Conservation (phyloP, 2,113 vertebrate species). For the Apaloderma vittatum region DNA sequence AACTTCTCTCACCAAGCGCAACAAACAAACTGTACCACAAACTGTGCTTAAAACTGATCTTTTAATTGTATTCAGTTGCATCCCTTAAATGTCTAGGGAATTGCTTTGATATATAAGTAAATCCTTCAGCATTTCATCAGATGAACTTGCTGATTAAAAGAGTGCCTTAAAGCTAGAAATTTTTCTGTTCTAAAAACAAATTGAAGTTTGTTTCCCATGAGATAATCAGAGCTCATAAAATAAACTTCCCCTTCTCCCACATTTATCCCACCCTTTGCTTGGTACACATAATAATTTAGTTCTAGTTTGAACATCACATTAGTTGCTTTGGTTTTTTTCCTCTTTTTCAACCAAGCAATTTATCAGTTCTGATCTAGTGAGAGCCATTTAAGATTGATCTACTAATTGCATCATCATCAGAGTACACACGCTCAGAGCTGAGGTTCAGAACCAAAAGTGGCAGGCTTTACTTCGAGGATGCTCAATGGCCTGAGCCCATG, state of each 20-base stretch:
- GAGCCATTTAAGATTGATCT: not conserved
- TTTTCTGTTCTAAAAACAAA: slow-evolving; percentile 52
- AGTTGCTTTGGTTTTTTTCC: not conserved
- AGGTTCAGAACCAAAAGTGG: not conserved
- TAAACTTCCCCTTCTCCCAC: not conserved
- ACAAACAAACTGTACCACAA: slow-evolving; percentile 26
- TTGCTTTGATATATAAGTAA: slow-evolving; percentile 68
- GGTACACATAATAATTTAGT: not conserved
- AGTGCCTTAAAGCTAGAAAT: slow-evolving; percentile 49
- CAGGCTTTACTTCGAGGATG: not conserved
- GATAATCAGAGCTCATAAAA: slow-evolving; percentile 40
- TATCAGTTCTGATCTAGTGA: not conserved
- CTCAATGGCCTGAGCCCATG: not conserved
- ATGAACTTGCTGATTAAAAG: slow-evolving; percentile 68
- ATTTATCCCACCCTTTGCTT: not conserved
- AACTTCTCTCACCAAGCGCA: slow-evolving; percentile 6
- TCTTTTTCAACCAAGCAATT: not conserved
- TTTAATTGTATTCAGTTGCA: slow-evolving; percentile 70
- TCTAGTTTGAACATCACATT: not conserved
- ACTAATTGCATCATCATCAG: not conserved
- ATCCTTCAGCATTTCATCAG: slow-evolving; percentile 68
- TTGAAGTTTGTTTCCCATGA: slow-evolving; percentile 21
- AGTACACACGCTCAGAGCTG: not conserved
- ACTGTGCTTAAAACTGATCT: slow-evolving; percentile 50
- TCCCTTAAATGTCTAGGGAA: slow-evolving; percentile 59